Evolutionary conservation across 23 tunicate species (phyloP).

Genomic region (Ascidia mentula): DNA sequence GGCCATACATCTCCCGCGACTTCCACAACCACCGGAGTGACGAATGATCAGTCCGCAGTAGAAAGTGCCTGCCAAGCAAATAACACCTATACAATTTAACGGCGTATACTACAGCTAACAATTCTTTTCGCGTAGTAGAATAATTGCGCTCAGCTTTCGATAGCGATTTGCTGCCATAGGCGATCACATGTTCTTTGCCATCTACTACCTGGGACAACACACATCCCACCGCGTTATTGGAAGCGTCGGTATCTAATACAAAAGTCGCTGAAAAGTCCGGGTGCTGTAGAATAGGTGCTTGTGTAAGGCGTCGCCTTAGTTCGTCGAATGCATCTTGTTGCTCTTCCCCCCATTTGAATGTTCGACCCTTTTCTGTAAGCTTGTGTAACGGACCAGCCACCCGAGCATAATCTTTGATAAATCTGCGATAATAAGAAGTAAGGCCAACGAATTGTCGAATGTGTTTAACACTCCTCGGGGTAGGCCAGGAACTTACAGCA

Average conservation of each 20-base stretch:
- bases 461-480: conserved; percentile 11
- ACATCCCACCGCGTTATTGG: conserved; percentile 16
- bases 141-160: conserved; percentile 14
- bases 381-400: conserved; percentile 16
- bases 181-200: conserved; percentile 7
- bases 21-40: conserved; percentile 27
- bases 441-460: conserved; percentile 40
- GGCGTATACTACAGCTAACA: conserved; percentile 2
- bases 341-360: conserved; percentile 15
- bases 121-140: conserved; percentile 1
- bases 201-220: background rate
- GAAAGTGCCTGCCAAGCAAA: conserved; percentile 1
- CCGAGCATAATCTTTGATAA: conserved; percentile 14
- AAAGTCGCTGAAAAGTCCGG: conserved; percentile 13
- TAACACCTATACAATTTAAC: conserved; percentile 16
- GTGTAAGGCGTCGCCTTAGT: background rate
- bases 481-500: conserved; percentile 20
- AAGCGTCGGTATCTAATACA: conserved; percentile 27
- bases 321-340: conserved; percentile 23
- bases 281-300: conserved; percentile 25
- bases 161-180: conserved; percentile 8
- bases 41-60: conserved; percentile 19
- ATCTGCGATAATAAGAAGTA: conserved; percentile 37
- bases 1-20: conserved; percentile 24
- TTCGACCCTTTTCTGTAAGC: background rate